Evolutionary conservation across 2,888 invertebrate genomes (phyloP).

Genomic region (Dryobota labecula): DNA sequence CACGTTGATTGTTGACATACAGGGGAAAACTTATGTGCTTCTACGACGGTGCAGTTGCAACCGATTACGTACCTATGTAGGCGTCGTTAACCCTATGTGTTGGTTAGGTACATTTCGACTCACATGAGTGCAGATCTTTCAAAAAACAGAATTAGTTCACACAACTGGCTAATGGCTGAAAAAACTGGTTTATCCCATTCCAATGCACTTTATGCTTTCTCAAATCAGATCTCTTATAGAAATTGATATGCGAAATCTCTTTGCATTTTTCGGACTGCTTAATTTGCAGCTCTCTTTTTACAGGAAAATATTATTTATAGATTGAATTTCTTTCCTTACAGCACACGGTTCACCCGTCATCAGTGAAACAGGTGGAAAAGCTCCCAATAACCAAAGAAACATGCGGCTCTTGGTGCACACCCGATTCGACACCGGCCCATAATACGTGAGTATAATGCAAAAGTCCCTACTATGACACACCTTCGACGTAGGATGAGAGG

Average conservation of each 20-base stretch:
- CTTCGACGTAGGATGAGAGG: background rate
- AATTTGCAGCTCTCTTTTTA: background rate
- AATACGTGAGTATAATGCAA: constrained; percentile 71
- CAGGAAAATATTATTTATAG: background rate
- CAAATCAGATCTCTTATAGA: background rate
- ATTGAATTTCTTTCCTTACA: constrained; percentile 60
- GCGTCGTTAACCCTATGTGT: constrained; percentile 6
- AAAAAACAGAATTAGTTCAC: background rate
- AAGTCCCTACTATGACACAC: constrained; percentile 10
- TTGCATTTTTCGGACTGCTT: background rate
- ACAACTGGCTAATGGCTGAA: background rate
- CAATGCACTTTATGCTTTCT: background rate
- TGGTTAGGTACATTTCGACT: background rate
- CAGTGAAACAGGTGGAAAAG: constrained; percentile 60
- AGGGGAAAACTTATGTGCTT: constrained; percentile 15
- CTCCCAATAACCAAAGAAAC: constrained; percentile 63
- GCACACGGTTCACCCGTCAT: constrained; percentile 84
- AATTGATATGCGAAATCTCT: background rate
- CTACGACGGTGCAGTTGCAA: constrained; percentile 32
- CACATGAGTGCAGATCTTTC: constrained; percentile 5
- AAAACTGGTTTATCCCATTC: background rate
- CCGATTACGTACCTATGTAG: background rate
- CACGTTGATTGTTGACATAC: constrained; percentile 47
- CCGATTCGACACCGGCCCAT: constrained; percentile 77
- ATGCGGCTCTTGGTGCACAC: constrained; percentile 85